phyloP scores from a whole-genome alignment of 2,888 invertebrate species.

The Eupithecia abbreviata region DNA sequence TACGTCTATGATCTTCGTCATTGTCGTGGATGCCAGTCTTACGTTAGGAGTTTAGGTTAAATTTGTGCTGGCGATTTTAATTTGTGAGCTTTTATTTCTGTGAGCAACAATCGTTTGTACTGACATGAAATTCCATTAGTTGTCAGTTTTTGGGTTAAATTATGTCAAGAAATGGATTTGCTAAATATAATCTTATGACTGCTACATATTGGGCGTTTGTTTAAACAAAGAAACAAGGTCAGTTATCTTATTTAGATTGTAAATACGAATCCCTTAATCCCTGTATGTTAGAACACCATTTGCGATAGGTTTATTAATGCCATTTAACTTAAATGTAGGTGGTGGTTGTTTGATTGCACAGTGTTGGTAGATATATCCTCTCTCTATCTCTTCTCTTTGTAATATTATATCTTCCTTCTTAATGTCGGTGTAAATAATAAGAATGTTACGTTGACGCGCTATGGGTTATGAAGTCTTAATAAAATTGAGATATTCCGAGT shows the following conservation, averaged over 20 bases:
- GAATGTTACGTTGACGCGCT: conserved; percentile 67
- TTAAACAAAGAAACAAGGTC: conserved; percentile 27
- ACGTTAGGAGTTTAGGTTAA: background rate
- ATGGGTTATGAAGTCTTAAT: conserved; percentile 80
- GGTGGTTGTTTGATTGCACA: conserved; percentile 55
- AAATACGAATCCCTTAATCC: conserved; percentile 38
- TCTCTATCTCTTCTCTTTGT: conserved; percentile 66
- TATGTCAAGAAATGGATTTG: conserved; percentile 12
- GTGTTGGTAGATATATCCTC: conserved; percentile 50
- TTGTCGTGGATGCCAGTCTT: background rate
- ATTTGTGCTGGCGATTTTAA: conserved; percentile 5
- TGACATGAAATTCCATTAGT: conserved; percentile 25
- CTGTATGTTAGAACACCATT: conserved; percentile 41
- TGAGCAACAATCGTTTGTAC: conserved; percentile 26
- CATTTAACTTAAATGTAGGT: conserved; percentile 44
- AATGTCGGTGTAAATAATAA: conserved; percentile 72
- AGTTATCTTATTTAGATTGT: conserved; percentile 40
- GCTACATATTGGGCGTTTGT: conserved; percentile 26
- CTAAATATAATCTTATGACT: background rate
- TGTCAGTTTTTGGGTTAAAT: conserved; percentile 16
- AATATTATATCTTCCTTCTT: conserved; percentile 72
- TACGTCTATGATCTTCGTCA: background rate
- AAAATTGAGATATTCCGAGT: conserved; percentile 82
- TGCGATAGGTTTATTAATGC: conserved; percentile 43
- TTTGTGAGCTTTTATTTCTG: background rate